phyloP scores from a whole-genome alignment of 2,113 vertebrate genomes.

The Nestor notabilis region DNA sequence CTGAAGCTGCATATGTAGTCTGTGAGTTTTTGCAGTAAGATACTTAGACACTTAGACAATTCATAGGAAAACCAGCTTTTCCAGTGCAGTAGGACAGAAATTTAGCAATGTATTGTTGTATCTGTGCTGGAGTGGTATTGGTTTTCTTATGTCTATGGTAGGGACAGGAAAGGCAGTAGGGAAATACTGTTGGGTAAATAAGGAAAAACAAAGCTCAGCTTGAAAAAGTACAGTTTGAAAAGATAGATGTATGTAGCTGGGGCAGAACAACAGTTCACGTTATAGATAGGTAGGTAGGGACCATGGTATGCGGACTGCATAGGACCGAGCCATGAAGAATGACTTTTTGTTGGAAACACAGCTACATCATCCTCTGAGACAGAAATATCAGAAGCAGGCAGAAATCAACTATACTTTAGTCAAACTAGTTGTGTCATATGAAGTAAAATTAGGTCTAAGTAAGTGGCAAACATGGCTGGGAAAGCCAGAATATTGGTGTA shows the following conservation, averaged over 20 bases:
- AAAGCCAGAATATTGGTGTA: neutral
- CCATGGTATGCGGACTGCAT: too few species aligned
- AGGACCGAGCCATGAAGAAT: accelerated
- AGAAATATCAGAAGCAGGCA: accelerated
- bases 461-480: accelerated
- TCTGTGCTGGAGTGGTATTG: neutral
- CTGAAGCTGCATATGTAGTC: neutral
- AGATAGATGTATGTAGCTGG: accelerated
- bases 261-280: neutral
- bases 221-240: neutral
- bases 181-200: neutral
- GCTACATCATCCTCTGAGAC: neutral
- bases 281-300: neutral
- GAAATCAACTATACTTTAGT: neutral
- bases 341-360: neutral
- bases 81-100: neutral
- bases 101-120: too few species aligned
- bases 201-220: neutral
- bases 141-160: neutral
- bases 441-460: neutral
- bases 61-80: neutral
- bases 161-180: neutral
- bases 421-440: too few species aligned
- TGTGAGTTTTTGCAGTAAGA: neutral
- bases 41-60: neutral